Conservation (phyloP, 1,140 invertebrate genomes). For the Aradophagus sp. region DNA sequence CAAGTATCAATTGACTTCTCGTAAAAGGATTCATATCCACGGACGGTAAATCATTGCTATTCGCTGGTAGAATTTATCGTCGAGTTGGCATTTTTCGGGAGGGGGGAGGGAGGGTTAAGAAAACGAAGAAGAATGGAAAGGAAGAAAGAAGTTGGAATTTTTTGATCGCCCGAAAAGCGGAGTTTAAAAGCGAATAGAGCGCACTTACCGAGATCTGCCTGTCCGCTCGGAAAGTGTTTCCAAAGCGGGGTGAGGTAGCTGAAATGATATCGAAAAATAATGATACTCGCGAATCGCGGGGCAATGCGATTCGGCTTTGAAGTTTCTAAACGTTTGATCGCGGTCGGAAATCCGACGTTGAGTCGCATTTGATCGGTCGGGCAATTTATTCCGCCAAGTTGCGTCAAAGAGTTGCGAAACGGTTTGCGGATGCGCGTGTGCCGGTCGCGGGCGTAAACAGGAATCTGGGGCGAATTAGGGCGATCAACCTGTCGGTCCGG, state of each 20-base stretch:
- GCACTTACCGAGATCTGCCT: too few species aligned
- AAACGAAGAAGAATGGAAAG: too few species aligned
- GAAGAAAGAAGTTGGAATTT: too few species aligned
- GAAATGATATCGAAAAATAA: constrained; percentile 30
- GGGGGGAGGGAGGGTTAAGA: too few species aligned
- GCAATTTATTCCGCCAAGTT: constrained; percentile 26
- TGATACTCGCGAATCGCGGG: constrained; percentile 5
- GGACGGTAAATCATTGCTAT: constrained; percentile 11
- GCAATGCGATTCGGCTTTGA: constrained; percentile 26
- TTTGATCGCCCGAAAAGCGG: background rate
- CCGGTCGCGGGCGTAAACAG: constrained; percentile 29
- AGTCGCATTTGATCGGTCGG: constrained; percentile 29
- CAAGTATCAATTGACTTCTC: constrained; percentile 34
- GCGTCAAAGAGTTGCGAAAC: constrained; percentile 15
- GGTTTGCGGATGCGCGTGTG: too few species aligned
- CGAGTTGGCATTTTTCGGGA: too few species aligned
- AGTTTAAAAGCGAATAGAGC: too few species aligned
- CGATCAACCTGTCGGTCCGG: constrained; percentile 14
- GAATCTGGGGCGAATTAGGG: constrained; percentile 14
- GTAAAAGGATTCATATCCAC: constrained; percentile 24
- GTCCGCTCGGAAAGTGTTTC: too few species aligned
- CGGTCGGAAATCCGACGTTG: constrained; percentile 13
- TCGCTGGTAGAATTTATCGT: constrained; percentile 9
- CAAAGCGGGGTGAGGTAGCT: too few species aligned
- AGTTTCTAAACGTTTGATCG: constrained; percentile 33